Base-by-base conservation (phyloP, 2,888 invertebrate species). In the Pseudococcus longispinus region DNA sequence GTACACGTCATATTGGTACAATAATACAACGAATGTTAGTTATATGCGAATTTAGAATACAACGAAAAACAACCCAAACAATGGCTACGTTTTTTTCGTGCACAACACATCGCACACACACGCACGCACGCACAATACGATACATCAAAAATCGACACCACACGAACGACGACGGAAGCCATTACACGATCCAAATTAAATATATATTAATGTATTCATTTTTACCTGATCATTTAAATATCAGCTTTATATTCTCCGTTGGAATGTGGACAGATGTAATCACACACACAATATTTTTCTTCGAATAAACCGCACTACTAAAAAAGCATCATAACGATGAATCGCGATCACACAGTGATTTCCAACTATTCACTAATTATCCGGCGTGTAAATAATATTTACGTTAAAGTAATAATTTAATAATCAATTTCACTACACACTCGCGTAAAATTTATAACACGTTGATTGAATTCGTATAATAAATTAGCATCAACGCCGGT, bases 401-500 rank as follows among this genome's bases (percentile, higher is more conserved):
- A 42, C 60, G 60, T 60, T 37, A 42, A 80, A 80, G 42, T 37
- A 80, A 3, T 26, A 80, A 42, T 18, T 80, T 29, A 80, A 42
- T 29, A 20, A 80, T 42, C 13, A 42, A 80, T 20, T 29, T 37
- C 42, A 29, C 20, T 23, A 23, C 23, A 60, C 60, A 60, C 60
- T 60, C 60, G 60, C 60, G 60, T 60, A n/a, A 51, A n/a, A 60
- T 23, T 23, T 23, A 23, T n/a, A 20, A 60, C 23, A 23, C 9
- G 23, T 23, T 60, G n/a, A 60, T 60, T 60, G 23, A 60, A 60
- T 60, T 23, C n/a, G 42, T 80, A 80, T 42, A 37, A 74, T 74
- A 42, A 80, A 20, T 80, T 42, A 23, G n/a, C 32, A 37, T 20
- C n/a, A 20, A 80, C 77, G 77, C 77, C 77, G 77, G 77, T 80